Evolutionary conservation across 2,888 invertebrate species (phyloP).

Genomic region (Pherbina coryleti): DNA sequence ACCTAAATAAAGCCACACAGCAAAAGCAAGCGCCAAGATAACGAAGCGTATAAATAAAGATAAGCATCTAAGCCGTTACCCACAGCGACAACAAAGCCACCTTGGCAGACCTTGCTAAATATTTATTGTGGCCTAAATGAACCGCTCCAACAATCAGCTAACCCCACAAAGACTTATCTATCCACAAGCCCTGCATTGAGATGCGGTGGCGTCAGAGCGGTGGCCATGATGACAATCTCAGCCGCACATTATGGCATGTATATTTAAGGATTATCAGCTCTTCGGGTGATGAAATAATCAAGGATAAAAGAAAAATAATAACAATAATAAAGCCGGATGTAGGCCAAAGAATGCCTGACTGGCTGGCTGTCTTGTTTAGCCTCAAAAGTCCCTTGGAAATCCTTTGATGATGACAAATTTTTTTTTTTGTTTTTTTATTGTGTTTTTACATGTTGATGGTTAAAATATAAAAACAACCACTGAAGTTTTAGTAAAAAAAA

Average conservation of each 20-base stretch:
- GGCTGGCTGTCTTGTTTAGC: not conserved
- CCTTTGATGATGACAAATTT: not conserved
- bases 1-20: not conserved
- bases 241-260: not conserved
- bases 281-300: not conserved
- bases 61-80: not conserved
- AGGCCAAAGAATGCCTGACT: too few species aligned
- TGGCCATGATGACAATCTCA: not conserved
- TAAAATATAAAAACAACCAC: too few species aligned
- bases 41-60: conserved; percentile 5
- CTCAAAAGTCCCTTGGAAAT: not conserved
- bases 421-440: not conserved
- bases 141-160: too few species aligned
- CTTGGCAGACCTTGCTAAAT: too few species aligned
- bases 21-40: not conserved
- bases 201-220: not conserved
- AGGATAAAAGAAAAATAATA: not conserved
- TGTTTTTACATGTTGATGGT: not conserved
- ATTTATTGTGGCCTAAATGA: too few species aligned
- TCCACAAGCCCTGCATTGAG: not conserved
- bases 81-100: not conserved
- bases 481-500: too few species aligned
- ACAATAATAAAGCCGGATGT: not conserved
- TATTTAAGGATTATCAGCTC: not conserved
- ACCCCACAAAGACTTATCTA: not conserved